Percentiles rank a stretch among this genome's conserved stretches.
Evolutionary conservation across 2,113 vertebrate genomes (phyloP).

Genomic region (Syngnathus floridae): DNA sequence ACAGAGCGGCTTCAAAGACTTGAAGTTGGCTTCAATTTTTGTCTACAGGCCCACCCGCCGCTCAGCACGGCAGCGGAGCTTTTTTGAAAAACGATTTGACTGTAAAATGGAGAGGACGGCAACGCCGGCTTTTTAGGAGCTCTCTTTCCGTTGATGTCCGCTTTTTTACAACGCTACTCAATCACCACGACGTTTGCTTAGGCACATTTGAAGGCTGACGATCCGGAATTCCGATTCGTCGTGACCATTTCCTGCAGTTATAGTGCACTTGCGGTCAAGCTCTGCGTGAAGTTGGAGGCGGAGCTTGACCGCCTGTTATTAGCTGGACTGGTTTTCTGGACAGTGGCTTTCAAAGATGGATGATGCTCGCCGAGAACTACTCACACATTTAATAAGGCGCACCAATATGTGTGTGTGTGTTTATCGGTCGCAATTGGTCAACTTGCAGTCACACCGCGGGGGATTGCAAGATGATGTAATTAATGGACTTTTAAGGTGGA

Average conservation of each 20-base stretch:
- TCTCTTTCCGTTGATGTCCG: slow-evolving; percentile 51
- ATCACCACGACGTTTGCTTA: slow-evolving; percentile 29
- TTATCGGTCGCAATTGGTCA: background rate
- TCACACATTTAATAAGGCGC: slow-evolving; percentile 40
- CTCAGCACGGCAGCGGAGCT: slow-evolving; percentile 1
- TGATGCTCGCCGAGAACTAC: slow-evolving; percentile 50
- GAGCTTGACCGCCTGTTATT: slow-evolving; percentile 8
- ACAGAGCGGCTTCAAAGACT: slow-evolving; percentile 36
- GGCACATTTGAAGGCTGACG: too few species aligned
- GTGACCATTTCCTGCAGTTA: too few species aligned
- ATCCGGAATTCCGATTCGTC: too few species aligned
- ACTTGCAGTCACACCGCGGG: background rate
- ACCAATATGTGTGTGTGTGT: slow-evolving; percentile 2
- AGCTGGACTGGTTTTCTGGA: slow-evolving; percentile 42
- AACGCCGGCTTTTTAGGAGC: slow-evolving; percentile 33
- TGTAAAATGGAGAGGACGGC: slow-evolving; percentile 21
- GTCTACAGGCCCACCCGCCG: slow-evolving; percentile 18
- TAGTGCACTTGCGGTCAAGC: too few species aligned
- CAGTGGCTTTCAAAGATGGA: slow-evolving; percentile 59
- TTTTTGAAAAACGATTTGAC: slow-evolving; percentile 31
- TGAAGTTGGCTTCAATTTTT: slow-evolving; percentile 21
- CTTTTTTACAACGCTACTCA: slow-evolving; percentile 45
- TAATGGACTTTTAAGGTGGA: background rate
- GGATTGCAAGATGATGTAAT: background rate
- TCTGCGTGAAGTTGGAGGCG: too few species aligned